Evolutionary conservation across 2,797 vertebrate genomes (phyloP).

Genomic region (Peromyscus melanophrys): DNA sequence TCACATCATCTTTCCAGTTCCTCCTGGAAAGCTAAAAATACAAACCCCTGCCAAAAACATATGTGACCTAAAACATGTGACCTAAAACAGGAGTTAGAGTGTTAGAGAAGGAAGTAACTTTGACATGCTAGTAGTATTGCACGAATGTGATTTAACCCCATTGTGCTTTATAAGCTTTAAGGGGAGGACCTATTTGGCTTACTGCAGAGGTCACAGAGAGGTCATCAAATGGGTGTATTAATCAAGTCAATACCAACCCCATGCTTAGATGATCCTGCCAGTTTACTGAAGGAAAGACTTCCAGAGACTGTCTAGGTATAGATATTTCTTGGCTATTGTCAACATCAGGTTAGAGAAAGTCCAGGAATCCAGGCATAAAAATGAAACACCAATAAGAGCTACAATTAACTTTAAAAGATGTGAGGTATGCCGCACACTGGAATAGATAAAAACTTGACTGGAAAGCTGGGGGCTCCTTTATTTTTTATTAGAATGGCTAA

Average conservation of each 20-base stretch:
- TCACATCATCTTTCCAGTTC: background rate
- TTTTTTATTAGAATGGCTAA: constrained; percentile 1
- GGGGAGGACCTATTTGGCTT: background rate
- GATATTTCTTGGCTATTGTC: background rate
- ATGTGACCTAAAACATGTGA: background rate
- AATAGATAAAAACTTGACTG: background rate
- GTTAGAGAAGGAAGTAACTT: background rate
- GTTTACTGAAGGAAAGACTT: background rate
- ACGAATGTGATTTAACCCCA: background rate
- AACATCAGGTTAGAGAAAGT: background rate
- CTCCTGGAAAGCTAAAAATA: background rate
- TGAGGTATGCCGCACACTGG: background rate
- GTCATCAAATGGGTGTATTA: background rate
- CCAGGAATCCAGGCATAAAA: background rate
- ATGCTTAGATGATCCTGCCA: background rate
- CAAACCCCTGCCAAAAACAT: background rate
- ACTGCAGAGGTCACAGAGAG: background rate
- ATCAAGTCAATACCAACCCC: background rate
- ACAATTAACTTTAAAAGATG: background rate
- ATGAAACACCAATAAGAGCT: background rate
- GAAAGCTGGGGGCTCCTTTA: background rate
- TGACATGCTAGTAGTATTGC: background rate
- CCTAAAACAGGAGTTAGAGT: background rate
- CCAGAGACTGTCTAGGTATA: background rate
- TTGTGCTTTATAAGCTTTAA: background rate